Conservation (phyloP, 92 coral and sea anemone genomes). For the Paragorgia papillata region DNA sequence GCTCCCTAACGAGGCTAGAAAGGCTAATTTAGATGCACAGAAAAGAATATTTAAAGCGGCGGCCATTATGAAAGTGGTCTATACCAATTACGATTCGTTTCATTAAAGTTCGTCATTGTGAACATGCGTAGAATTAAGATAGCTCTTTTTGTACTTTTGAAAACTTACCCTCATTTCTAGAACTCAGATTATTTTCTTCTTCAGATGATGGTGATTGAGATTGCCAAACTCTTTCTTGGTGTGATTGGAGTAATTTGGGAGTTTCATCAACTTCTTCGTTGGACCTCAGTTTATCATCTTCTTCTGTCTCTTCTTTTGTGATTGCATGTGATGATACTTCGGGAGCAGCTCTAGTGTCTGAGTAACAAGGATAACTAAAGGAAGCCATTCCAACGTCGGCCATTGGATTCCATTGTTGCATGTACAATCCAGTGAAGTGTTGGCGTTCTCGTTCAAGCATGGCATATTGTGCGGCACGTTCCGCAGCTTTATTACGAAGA, state of each 20-base stretch:
- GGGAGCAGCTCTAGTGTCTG: conserved; percentile 2
- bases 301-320: conserved; percentile 33
- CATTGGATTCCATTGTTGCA: conserved; percentile 65
- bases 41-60: too few relatives aligned
- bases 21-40: too few relatives aligned
- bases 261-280: conserved; percentile 22
- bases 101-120: too few relatives aligned
- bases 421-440: conserved; percentile 89
- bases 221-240: conserved; percentile 38
- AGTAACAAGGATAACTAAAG: conserved; percentile 19
- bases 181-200: conserved; percentile 17
- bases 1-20: too few relatives aligned
- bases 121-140: too few relatives aligned
- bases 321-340: conserved; percentile 12
- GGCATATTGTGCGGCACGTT: conserved; percentile 98
- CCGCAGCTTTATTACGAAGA: conserved; percentile 97
- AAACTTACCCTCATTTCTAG: conserved; percentile 41
- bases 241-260: conserved; percentile 21
- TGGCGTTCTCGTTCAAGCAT: conserved; percentile 98
- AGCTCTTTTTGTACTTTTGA: too few relatives aligned
- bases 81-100: too few relatives aligned
- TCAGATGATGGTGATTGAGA: conserved; percentile 29
- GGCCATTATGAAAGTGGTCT: too few relatives aligned
- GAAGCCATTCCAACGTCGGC: conserved; percentile 22
- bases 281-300: conserved; percentile 31